Evolutionary conservation across 2,888 invertebrate genomes (phyloP).

Genomic region (Hesperia comma): DNA sequence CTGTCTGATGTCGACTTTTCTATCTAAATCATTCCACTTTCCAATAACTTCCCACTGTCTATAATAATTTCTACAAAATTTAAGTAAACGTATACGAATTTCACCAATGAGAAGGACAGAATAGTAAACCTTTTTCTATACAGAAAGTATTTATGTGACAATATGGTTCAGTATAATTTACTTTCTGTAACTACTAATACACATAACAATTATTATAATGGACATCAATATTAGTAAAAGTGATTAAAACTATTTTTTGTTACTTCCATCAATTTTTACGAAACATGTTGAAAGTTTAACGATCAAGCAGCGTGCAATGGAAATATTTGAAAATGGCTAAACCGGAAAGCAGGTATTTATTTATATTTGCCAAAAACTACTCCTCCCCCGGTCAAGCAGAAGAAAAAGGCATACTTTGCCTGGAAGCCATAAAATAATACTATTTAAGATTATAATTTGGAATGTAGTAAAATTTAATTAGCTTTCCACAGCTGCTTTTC

Average conservation of each 20-base stretch:
- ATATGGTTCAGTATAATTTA: slow-evolving; percentile 11
- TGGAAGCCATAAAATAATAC: no score
- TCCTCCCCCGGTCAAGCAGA: not conserved
- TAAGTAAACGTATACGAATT: not conserved
- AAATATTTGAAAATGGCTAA: not conserved
- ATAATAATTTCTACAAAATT: not conserved
- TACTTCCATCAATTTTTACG: not conserved
- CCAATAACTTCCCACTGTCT: not conserved
- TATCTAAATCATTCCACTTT: not conserved
- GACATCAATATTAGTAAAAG: slow-evolving; percentile 23
- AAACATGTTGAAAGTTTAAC: not conserved
- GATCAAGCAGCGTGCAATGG: not conserved
- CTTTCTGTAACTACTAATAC: slow-evolving; percentile 15
- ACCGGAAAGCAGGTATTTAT: not conserved
- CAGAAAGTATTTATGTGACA: not conserved
- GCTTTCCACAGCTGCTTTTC: not conserved
- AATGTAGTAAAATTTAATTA: not conserved
- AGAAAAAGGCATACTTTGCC: not conserved
- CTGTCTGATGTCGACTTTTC: no score
- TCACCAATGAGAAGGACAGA: slow-evolving; percentile 5
- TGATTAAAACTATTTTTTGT: slow-evolving; percentile 10
- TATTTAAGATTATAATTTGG: not conserved
- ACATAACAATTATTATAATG: slow-evolving; percentile 5
- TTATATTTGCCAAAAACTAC: not conserved
- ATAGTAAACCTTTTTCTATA: not conserved